Evolutionary conservation across 2,888 invertebrate species (phyloP).

Genomic region (Acleris sparsana): DNA sequence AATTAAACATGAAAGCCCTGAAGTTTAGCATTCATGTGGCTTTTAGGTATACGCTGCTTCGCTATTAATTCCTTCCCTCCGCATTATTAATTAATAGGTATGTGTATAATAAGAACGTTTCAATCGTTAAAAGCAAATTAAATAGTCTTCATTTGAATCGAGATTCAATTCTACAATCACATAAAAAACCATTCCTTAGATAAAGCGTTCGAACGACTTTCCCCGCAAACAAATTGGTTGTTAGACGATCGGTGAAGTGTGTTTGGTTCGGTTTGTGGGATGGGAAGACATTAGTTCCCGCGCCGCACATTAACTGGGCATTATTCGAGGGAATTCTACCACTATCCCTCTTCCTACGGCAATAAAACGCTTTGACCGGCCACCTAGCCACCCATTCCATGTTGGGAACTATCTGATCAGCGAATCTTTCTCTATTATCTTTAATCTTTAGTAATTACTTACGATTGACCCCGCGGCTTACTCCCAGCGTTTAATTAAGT

Average conservation of each 20-base stretch:
- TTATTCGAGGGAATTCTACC: constrained; percentile 21
- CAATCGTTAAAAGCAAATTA: background rate
- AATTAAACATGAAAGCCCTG: constrained; percentile 3
- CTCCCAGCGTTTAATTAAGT: constrained; percentile 4
- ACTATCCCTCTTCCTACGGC: constrained; percentile 19
- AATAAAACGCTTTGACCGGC: constrained; percentile 30
- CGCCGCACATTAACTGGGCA: constrained; percentile 27
- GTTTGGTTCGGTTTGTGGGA: constrained; percentile 6
- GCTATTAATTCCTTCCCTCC: no score
- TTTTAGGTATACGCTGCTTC: background rate
- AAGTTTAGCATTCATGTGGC: background rate
- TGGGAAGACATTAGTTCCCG: constrained; percentile 13
- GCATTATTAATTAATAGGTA: no score
- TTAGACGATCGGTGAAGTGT: constrained; percentile 17
- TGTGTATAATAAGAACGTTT: background rate
- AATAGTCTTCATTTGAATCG: constrained; percentile 1
- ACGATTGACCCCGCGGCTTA: background rate
- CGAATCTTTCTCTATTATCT: constrained; percentile 5
- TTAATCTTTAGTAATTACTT: constrained; percentile 1
- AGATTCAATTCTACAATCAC: background rate
- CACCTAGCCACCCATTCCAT: constrained; percentile 14
- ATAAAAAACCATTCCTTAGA: constrained; percentile 15
- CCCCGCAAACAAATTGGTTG: constrained; percentile 24
- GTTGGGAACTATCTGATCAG: background rate
- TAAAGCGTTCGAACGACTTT: constrained; percentile 14